These are phyloP conservation scores for Adelosebastes latens DNA, from an alignment of 2,797 vertebrate genomes.

Conservation along the genomic window DNA sequence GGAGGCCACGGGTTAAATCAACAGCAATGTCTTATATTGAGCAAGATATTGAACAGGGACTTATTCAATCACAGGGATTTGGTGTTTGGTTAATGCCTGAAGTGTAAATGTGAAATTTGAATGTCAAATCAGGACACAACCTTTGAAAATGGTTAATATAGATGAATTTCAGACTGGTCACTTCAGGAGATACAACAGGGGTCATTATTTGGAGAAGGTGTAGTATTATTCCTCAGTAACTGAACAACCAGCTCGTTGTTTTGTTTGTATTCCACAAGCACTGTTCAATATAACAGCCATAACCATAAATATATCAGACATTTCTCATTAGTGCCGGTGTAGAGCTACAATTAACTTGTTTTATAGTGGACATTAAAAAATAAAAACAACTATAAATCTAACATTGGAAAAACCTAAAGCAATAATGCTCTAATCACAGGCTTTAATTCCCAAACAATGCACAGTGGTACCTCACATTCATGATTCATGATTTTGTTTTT, in stretches of 20 bases:
- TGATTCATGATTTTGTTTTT: background rate
- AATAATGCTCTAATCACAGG: background rate
- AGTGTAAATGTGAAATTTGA: background rate
- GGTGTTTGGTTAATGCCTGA: background rate
- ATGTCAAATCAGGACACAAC: background rate
- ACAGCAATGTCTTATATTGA: background rate
- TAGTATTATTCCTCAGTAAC: background rate
- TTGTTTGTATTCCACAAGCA: slow-evolving; percentile 20
- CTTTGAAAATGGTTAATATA: background rate
- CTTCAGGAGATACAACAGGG: background rate
- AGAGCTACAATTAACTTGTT: slow-evolving; percentile 3
- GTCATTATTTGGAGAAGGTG: background rate
- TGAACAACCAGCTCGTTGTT: background rate
- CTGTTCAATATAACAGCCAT: background rate
- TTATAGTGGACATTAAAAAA: slow-evolving; percentile 9
- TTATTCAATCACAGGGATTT: background rate
- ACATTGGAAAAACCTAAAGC: background rate
- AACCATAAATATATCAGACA: background rate
- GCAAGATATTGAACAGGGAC: background rate
- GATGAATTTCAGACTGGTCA: background rate
- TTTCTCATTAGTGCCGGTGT: slow-evolving; percentile 11
- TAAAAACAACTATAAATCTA: background rate
- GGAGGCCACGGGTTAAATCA: background rate
- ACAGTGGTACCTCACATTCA: background rate
- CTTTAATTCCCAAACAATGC: background rate